phyloP scores from a whole-genome alignment of 2,888 invertebrate species.

The Geophilus truncorum region DNA sequence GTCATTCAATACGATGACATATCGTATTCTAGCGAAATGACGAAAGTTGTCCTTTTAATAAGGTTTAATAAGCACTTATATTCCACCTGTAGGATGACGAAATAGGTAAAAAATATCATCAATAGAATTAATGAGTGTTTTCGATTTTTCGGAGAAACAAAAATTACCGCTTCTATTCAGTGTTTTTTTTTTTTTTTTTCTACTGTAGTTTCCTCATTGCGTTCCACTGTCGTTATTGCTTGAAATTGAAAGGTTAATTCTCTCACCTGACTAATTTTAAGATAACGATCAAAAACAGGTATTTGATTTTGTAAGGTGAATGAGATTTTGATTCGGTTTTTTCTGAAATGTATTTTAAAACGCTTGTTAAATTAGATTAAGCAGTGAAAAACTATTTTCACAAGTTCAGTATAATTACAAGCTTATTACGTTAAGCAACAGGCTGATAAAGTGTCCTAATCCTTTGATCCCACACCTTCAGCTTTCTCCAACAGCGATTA shows the following conservation, averaged over 20 bases:
- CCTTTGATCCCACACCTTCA: conserved; percentile 9
- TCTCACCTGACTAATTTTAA: not conserved
- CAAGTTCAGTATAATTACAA: not conserved
- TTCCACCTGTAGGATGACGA: conserved; percentile 13
- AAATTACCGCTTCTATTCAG: not conserved
- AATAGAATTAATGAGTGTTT: not conserved
- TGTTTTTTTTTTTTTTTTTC: not conserved
- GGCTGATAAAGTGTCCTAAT: not conserved
- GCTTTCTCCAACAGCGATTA: not conserved
- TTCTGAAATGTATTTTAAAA: not conserved
- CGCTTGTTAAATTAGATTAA: not conserved
- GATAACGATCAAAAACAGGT: not conserved
- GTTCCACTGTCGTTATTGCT: not conserved
- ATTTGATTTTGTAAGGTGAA: not conserved
- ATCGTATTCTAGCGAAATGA: not conserved
- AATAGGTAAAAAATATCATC: not conserved
- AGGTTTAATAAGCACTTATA: not conserved
- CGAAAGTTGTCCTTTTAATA: not conserved
- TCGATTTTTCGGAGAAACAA: conserved; percentile 1
- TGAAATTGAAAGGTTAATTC: not conserved
- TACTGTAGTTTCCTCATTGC: not conserved
- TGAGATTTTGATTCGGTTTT: not conserved
- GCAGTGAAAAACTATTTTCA: not conserved
- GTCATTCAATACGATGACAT: not conserved
- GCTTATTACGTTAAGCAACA: not conserved